Evolutionary conservation across 2,888 invertebrate genomes (phyloP).

Genomic region (Pimpla rufipes): DNA sequence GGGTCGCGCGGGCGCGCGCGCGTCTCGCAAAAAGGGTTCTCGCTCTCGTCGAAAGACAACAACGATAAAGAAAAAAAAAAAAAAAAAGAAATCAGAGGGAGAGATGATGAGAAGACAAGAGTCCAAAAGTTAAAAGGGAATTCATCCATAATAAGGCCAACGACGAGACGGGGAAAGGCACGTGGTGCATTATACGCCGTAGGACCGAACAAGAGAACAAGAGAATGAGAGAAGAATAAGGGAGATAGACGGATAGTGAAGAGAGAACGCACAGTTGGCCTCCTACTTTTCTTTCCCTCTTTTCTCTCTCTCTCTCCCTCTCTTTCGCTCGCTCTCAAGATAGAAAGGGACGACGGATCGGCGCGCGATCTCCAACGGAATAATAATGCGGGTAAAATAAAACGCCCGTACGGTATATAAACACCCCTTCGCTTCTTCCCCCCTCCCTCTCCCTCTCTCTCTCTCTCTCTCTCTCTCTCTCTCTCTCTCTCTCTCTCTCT

Average conservation of each 20-base stretch:
- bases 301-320: too few relatives aligned
- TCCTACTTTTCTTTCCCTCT: neutral
- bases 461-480: constrained; percentile 38
- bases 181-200: constrained; percentile 52
- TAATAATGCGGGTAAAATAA: constrained; percentile 85
- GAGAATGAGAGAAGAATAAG: constrained; percentile 50
- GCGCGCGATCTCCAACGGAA: constrained; percentile 85
- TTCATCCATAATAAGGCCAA: constrained; percentile 83
- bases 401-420: constrained; percentile 73
- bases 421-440: constrained; percentile 62
- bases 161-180: constrained; percentile 52
- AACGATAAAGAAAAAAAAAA: constrained; percentile 40
- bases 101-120: constrained; percentile 44
- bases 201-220: constrained; percentile 24
- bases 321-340: constrained; percentile 14
- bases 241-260: constrained; percentile 58
- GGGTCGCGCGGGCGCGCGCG: neutral
- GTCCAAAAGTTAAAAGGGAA: constrained; percentile 84
- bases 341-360: constrained; percentile 77
- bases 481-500: constrained; percentile 37
- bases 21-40: constrained; percentile 51
- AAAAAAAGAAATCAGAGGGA: constrained; percentile 37
- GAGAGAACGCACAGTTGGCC: constrained; percentile 31
- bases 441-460: constrained; percentile 36
- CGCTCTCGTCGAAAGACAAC: neutral